phyloP scores from a whole-genome alignment of 1,140 invertebrate genomes.

The Caenorhabditis remanei region DNA sequence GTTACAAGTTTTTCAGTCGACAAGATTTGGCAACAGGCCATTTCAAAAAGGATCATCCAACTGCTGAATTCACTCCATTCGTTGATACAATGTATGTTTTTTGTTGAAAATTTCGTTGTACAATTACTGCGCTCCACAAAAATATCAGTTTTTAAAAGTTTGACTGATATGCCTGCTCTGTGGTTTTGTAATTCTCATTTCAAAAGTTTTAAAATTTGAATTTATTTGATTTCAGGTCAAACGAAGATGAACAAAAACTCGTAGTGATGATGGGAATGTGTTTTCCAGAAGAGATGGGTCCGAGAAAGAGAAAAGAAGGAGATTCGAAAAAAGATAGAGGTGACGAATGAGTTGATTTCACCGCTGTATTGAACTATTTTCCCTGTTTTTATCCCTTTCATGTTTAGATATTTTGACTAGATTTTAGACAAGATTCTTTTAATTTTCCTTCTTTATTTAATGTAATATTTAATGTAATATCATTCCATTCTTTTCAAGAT shows the following conservation, averaged over 20 bases:
- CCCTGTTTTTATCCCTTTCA: background rate
- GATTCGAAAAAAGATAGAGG: constrained; percentile 1
- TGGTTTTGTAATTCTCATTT: too few relatives aligned
- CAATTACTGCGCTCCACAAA: too few relatives aligned
- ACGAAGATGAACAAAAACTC: constrained; percentile 24
- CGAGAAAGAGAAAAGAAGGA: constrained; percentile 24
- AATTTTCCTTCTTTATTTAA: background rate
- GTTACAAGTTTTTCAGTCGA: constrained; percentile 55
- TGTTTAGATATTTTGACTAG: constrained; percentile 10
- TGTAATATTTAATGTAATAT: constrained; percentile 11
- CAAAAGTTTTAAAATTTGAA: too few relatives aligned
- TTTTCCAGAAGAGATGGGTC: constrained; percentile 15
- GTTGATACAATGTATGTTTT: constrained; percentile 54
- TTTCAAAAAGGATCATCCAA: constrained; percentile 52
- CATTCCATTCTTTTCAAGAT: constrained; percentile 9
- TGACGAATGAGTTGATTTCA: background rate
- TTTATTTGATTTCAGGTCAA: background rate
- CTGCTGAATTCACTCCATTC: constrained; percentile 20
- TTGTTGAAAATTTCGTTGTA: background rate
- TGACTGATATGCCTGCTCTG: too few relatives aligned
- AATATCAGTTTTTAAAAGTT: background rate
- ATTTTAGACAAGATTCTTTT: background rate
- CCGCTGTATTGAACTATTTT: too few relatives aligned
- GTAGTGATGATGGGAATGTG: constrained; percentile 27
- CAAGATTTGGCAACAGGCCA: constrained; percentile 44